Evolutionary conservation across 2,797 vertebrate genomes (phyloP).

Genomic region (Macropus fuliginosus): DNA sequence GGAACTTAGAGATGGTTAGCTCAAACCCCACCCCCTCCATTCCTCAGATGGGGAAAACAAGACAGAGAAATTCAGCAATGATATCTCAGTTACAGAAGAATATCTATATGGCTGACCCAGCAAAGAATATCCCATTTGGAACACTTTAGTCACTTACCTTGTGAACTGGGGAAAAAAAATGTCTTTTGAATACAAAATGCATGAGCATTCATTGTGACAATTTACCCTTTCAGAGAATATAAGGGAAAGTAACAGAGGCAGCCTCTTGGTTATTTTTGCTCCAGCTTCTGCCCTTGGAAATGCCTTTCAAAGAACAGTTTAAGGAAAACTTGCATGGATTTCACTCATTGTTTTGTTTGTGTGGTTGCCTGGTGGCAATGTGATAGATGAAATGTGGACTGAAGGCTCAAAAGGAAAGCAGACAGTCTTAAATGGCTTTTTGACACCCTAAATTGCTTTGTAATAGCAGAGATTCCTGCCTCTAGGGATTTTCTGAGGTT

Average conservation of each 20-base stretch:
- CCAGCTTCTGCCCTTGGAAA: conserved; percentile 27
- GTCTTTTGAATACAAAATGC: conserved; percentile 11
- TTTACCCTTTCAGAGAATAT: not conserved
- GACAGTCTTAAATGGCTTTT: conserved; percentile 11
- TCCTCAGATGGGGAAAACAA: conserved; percentile 38
- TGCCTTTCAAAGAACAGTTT: conserved; percentile 10
- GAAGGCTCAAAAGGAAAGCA: conserved; percentile 51
- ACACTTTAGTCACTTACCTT: not conserved
- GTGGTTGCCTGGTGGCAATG: conserved; percentile 18
- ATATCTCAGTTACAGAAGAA: not conserved
- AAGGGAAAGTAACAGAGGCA: not conserved
- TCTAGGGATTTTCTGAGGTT: conserved; percentile 51
- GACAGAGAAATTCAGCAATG: not conserved
- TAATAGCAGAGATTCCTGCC: conserved; percentile 51
- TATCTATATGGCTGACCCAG: not conserved
- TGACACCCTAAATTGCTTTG: conserved; percentile 29
- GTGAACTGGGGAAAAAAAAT: not conserved
- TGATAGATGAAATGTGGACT: conserved; percentile 15
- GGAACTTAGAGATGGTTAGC: conserved; percentile 13
- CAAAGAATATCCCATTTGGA: conserved; percentile 2
- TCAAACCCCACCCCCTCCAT: not conserved
- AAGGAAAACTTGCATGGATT: conserved; percentile 23
- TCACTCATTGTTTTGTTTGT: conserved; percentile 27
- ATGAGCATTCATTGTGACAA: conserved; percentile 10
- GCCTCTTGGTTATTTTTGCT: not conserved